A percentile compares a stretch with the other conserved stretches of the same genome.
These are phyloP conservation scores for Corythornis cristatus DNA, from an alignment of 2,113 vertebrate genomes.

Conservation along the genomic window DNA sequence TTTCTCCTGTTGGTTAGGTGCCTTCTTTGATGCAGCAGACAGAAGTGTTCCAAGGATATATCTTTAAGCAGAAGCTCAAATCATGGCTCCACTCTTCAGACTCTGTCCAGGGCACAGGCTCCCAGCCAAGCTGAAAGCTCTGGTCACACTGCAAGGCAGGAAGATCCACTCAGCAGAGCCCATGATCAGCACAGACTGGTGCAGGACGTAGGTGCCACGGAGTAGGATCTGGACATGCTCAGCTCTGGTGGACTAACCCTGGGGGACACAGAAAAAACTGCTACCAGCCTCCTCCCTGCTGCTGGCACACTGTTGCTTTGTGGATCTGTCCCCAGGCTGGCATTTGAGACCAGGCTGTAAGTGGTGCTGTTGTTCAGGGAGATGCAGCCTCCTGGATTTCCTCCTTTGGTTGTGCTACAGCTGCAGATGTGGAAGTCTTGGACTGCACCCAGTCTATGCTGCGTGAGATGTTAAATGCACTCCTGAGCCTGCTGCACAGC, in stretches of 20 bases:
- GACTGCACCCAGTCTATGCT: neutral
- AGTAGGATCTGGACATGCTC: neutral
- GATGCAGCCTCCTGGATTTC: neutral
- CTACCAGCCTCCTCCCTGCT: neutral
- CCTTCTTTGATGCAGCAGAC: neutral
- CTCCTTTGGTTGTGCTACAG: neutral
- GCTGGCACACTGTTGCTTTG: neutral
- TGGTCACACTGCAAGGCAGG: neutral
- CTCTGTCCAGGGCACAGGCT: neutral
- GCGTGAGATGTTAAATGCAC: rapidly evolving
- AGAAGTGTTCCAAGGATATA: neutral
- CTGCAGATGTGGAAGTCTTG: neutral
- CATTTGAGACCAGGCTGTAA: neutral
- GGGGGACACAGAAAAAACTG: neutral
- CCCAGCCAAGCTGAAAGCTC: neutral
- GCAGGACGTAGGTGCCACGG: neutral
- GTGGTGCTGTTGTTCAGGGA: constrained; percentile 31
- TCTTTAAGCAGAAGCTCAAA: neutral
- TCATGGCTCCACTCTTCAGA: neutral
- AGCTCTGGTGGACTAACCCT: neutral
- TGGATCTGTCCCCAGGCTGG: neutral
- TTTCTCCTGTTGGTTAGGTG: neutral
- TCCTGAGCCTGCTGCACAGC: neutral
- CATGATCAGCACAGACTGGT: neutral
- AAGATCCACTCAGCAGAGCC: neutral